Evolutionary conservation across 2,888 invertebrate genomes (phyloP).

Genomic region (Stenichneumon culpator): DNA sequence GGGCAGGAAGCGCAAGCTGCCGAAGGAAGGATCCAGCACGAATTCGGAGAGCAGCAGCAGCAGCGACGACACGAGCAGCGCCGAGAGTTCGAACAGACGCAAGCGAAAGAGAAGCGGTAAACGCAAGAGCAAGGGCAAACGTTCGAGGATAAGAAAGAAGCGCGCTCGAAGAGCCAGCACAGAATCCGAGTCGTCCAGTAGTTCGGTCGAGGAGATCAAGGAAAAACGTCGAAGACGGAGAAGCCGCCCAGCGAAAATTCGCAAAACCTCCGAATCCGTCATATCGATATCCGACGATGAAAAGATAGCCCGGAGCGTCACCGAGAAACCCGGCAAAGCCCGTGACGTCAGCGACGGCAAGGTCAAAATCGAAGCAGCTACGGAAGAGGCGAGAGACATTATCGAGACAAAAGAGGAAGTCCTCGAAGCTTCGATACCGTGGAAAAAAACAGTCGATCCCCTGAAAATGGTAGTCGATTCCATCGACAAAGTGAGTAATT

Average conservation of each 20-base stretch:
- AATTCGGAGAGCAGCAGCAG: constrained; percentile 76
- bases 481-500: constrained; percentile 32
- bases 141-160: constrained; percentile 76
- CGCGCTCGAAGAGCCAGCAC: constrained; percentile 75
- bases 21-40: constrained; percentile 75
- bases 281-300: constrained; percentile 52
- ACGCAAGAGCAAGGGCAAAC: constrained; percentile 77
- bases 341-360: constrained; percentile 5
- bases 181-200: constrained; percentile 76
- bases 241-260: constrained; percentile 49
- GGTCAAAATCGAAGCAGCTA: constrained; percentile 8
- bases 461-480: not conserved
- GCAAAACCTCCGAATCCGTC: constrained; percentile 8
- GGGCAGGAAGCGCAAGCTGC: constrained; percentile 59
- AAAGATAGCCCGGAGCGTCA: not conserved
- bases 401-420: not conserved
- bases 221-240: constrained; percentile 54
- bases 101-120: constrained; percentile 75
- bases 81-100: constrained; percentile 74
- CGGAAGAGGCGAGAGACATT: not conserved
- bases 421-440: not conserved
- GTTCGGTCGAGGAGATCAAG: constrained; percentile 72
- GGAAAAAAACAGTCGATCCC: constrained; percentile 21
- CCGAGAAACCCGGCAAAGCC: constrained; percentile 16
- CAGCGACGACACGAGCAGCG: constrained; percentile 76